Evolutionary conservation across 2,888 invertebrate species (phyloP).

Genomic region (Anaspis maculata): DNA sequence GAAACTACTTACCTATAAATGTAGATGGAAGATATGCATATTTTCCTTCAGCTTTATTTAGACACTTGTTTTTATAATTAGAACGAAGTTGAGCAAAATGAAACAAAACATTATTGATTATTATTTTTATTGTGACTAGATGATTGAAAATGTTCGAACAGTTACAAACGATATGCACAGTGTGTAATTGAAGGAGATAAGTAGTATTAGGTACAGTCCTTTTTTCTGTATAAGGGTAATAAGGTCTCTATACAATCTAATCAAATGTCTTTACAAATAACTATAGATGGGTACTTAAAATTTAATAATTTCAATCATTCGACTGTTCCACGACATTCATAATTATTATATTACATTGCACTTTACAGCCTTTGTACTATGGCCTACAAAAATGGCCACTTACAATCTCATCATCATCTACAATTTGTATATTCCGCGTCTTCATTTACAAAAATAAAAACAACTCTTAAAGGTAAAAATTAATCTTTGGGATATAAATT

Average conservation of each 20-base stretch:
- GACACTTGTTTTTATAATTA: no score
- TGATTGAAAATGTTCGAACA: constrained; percentile 51
- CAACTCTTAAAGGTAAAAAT: constrained; percentile 11
- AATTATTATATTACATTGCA: constrained; percentile 36
- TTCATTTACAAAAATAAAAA: no score
- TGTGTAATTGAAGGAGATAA: constrained; percentile 37
- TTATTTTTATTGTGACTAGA: constrained; percentile 59
- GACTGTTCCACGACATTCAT: constrained; percentile 10
- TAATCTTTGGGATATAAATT: constrained; percentile 28
- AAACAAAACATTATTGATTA: no score
- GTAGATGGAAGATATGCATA: no score
- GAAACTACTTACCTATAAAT: no score
- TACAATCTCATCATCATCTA: constrained; percentile 28
- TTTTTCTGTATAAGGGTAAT: constrained; percentile 16
- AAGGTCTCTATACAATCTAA: constrained; percentile 33
- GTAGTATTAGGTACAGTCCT: constrained; percentile 25
- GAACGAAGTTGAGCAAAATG: no score
- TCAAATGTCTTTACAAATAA: constrained; percentile 31
- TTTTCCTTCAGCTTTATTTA: no score
- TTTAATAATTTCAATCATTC: constrained; percentile 13
- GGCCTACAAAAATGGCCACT: constrained; percentile 26
- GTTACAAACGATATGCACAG: constrained; percentile 53
- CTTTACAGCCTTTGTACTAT: constrained; percentile 34
- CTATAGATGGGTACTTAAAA: constrained; percentile 11
- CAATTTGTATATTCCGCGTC: no score